Conservation (phyloP, 2,888 invertebrate species). For the Cerastis leucographa region DNA sequence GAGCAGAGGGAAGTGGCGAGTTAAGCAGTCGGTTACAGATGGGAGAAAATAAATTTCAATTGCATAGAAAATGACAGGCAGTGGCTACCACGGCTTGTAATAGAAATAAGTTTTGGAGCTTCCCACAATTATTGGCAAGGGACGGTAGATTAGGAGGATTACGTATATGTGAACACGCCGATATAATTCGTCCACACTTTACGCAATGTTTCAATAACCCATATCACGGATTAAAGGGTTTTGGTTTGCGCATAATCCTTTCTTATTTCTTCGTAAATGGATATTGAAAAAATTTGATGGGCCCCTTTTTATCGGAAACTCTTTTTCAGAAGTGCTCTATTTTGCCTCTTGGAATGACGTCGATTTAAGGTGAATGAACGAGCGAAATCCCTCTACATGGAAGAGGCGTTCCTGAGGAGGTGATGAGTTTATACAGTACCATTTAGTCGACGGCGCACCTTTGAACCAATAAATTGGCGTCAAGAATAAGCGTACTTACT, state of each 20-base stretch:
- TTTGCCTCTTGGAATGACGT: slow-evolving; percentile 88
- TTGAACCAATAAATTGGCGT: slow-evolving; percentile 85
- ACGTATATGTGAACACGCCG: slow-evolving; percentile 71
- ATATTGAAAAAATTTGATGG: slow-evolving; percentile 88
- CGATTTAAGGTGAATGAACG: slow-evolving; percentile 90
- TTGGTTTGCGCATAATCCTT: slow-evolving; percentile 86
- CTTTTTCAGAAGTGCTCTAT: slow-evolving; percentile 88
- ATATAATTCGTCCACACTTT: slow-evolving; percentile 80
- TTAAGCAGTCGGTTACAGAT: slow-evolving; percentile 44
- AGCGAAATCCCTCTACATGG: slow-evolving; percentile 88
- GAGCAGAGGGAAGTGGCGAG: slow-evolving; percentile 43
- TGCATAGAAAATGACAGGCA: slow-evolving; percentile 57
- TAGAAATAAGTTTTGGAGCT: slow-evolving; percentile 67
- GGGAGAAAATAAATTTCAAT: slow-evolving; percentile 61
- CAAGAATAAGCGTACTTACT: slow-evolving; percentile 78
- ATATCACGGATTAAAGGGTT: slow-evolving; percentile 86
- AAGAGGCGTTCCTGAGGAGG: slow-evolving; percentile 88
- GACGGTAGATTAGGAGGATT: slow-evolving; percentile 69
- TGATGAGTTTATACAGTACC: slow-evolving; percentile 89
- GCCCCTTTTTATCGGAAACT: slow-evolving; percentile 86
- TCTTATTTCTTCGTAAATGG: slow-evolving; percentile 88
- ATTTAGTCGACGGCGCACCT: slow-evolving; percentile 87
- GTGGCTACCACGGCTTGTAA: slow-evolving; percentile 55
- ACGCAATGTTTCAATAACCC: slow-evolving; percentile 85
- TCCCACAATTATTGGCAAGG: slow-evolving; percentile 71